These are phyloP conservation scores for Brachionus angularis DNA, from an alignment of 1,140 invertebrate genomes.

Conservation along the genomic window DNA sequence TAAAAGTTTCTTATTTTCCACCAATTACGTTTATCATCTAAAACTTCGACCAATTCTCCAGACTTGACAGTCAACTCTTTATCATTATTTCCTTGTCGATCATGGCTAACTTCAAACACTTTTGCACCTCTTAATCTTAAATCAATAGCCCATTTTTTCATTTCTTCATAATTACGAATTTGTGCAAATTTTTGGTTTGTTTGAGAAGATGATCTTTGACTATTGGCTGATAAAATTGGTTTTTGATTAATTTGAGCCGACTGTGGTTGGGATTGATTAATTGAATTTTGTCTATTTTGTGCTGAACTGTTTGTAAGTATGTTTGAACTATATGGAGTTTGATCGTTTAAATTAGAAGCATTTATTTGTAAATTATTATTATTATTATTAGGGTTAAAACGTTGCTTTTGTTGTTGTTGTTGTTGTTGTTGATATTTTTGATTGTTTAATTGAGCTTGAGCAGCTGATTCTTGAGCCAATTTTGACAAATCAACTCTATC, in stretches of 20 bases:
- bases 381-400: no score
- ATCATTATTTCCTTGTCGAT: conserved; percentile 22
- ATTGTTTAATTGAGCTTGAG: conserved; percentile 3
- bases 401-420: no score
- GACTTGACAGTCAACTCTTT: conserved; percentile 20
- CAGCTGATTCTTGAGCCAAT: background rate
- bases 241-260: background rate
- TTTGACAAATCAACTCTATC: background rate
- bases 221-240: background rate
- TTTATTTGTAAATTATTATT: no score
- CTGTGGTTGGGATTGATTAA: no score
- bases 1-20: conserved; percentile 26
- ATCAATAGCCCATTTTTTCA: conserved; percentile 27
- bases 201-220: background rate
- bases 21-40: conserved; percentile 24
- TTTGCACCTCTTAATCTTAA: conserved; percentile 9
- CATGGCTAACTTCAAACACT: background rate
- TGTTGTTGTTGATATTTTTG: no score
- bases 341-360: no score
- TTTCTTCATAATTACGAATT: background rate
- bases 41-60: conserved; percentile 28
- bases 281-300: no score
- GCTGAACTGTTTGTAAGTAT: no score
- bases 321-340: no score
- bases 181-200: background rate